Evolutionary conservation across 2,797 vertebrate genomes (phyloP).

Genomic region (Rhinatrema bivittatum): DNA sequence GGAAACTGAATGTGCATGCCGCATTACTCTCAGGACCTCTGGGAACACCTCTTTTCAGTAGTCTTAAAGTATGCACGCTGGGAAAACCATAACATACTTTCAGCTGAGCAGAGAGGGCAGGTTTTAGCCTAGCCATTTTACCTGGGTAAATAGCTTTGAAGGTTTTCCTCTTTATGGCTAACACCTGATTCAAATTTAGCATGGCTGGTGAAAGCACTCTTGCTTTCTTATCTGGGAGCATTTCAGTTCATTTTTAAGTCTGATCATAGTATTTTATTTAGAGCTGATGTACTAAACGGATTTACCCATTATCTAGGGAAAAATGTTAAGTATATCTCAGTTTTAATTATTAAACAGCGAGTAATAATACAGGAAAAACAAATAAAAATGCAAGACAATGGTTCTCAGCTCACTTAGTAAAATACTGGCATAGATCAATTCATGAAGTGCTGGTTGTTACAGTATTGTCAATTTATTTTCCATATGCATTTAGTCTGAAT

Average conservation of each 20-base stretch:
- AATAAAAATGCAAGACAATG: not conserved
- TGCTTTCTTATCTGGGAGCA: conserved; percentile 1
- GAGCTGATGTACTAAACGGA: no score
- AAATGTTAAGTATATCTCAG: no score
- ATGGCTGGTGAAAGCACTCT: not conserved
- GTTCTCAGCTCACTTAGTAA: conserved; percentile 4
- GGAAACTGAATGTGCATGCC: no score
- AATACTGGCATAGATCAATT: not conserved
- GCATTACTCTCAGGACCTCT: no score
- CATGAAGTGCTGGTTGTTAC: not conserved
- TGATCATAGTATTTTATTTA: conserved; percentile 1
- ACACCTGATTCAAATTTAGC: conserved; percentile 5
- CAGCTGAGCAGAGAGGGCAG: no score
- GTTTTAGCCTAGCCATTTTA: no score
- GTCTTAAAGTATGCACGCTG: no score
- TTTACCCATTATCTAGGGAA: no score
- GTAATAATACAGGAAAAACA: not conserved
- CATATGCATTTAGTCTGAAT: not conserved
- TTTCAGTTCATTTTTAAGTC: not conserved
- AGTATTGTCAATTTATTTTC: conserved; percentile 8
- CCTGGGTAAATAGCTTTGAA: no score
- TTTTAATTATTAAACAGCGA: not conserved
- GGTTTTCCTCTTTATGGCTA: no score
- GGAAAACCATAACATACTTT: no score
- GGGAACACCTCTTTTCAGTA: no score